Conservation (phyloP, 2,113 vertebrate genomes). For the Austrofundulus limnaeus region DNA sequence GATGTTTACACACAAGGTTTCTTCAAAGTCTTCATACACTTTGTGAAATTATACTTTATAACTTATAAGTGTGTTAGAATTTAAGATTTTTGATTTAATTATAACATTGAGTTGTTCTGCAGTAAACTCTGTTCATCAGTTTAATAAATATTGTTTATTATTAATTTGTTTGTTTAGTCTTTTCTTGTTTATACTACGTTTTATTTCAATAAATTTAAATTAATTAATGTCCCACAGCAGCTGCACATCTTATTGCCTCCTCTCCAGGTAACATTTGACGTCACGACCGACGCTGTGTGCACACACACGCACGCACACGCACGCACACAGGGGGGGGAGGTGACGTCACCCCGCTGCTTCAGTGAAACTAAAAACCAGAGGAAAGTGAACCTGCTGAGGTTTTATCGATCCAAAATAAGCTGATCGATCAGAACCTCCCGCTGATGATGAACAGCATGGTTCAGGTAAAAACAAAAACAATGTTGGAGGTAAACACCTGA, state of each 20-base stretch:
- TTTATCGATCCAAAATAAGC: not conserved
- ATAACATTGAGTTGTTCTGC: too few species aligned
- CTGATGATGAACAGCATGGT: too few species aligned
- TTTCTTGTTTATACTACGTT: too few species aligned
- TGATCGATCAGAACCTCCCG: not conserved
- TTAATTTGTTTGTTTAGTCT: too few species aligned
- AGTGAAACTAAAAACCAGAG: not conserved
- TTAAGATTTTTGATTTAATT: too few species aligned
- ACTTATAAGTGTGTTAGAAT: too few species aligned
- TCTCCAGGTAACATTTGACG: not conserved
- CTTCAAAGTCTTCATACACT: too few species aligned
- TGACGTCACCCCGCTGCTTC: slow-evolving; percentile 36
- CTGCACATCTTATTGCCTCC: not conserved
- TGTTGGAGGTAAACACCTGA: not conserved
- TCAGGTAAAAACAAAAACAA: not conserved
- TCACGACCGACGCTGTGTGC: not conserved
- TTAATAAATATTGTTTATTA: too few species aligned
- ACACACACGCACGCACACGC: not conserved
- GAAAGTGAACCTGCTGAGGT: not conserved
- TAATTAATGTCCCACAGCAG: not conserved
- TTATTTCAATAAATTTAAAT: too few species aligned
- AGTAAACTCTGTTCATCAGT: too few species aligned
- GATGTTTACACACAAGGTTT: too few species aligned
- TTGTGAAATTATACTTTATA: too few species aligned
- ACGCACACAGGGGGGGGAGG: not conserved